Evolutionary conservation across 2,797 vertebrate species (phyloP).

Genomic region (Sparidentex hasta): DNA sequence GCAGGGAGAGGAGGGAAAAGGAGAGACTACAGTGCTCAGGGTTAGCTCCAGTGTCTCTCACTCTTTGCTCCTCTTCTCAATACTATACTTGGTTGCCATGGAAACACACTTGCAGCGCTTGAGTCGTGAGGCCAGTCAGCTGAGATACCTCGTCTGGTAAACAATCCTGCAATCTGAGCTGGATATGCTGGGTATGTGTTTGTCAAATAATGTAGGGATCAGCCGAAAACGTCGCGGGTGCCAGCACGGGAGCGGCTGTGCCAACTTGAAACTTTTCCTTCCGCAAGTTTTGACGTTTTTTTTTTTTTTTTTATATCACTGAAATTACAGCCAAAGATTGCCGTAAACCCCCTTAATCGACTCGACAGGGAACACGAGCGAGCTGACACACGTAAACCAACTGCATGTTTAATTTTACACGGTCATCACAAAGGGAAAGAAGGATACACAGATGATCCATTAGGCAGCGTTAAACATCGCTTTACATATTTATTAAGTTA

Average conservation of each 20-base stretch:
- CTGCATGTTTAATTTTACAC: background rate
- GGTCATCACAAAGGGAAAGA: background rate
- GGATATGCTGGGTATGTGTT: conserved; percentile 43
- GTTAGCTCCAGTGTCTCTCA: conserved; percentile 56
- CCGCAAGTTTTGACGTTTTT: conserved; percentile 11
- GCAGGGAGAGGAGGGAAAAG: background rate
- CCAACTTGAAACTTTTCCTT: conserved; percentile 12
- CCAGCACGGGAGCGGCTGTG: conserved; percentile 20
- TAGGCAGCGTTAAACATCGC: background rate
- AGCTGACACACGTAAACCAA: background rate
- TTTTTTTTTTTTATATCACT: no score
- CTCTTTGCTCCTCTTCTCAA: conserved; percentile 71
- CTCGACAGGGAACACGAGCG: background rate
- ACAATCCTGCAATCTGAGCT: conserved; percentile 62
- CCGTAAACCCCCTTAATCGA: background rate
- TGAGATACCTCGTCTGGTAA: conserved; percentile 71
- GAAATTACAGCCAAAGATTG: background rate
- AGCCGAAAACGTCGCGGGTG: conserved; percentile 34
- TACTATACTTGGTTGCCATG: conserved; percentile 81
- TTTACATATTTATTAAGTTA: background rate
- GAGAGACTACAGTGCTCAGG: conserved; percentile 40
- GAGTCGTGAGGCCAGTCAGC: conserved; percentile 78
- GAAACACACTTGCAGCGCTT: conserved; percentile 78
- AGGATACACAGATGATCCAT: background rate
- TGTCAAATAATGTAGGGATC: conserved; percentile 42